Percentiles rank a stretch among this genome's conserved stretches.
Conservation (phyloP, 2,888 invertebrate genomes). For the Serrognathus titanus region DNA sequence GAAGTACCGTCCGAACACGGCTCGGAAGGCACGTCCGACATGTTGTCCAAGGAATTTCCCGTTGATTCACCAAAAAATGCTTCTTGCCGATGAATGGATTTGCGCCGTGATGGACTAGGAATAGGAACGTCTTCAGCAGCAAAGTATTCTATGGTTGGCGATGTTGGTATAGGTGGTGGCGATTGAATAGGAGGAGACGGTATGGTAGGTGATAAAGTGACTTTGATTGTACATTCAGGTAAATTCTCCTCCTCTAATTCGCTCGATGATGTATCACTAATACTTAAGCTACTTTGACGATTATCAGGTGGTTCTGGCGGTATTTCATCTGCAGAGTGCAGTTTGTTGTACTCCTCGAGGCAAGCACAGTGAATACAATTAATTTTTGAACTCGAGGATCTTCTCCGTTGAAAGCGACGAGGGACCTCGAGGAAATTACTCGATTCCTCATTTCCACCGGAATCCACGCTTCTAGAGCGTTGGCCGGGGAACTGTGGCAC, state of each 20-base stretch:
- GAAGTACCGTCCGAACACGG: conserved; percentile 47
- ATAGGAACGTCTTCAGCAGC: conserved; percentile 48
- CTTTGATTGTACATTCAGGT: conserved; percentile 59
- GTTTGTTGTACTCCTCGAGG: conserved; percentile 68
- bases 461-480: conserved; percentile 78
- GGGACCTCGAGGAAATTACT: conserved; percentile 51
- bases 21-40: conserved; percentile 50
- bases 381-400: conserved; percentile 63
- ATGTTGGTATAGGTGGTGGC: conserved; percentile 45
- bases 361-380: conserved; percentile 76
- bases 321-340: conserved; percentile 49
- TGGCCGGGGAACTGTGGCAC: conserved; percentile 67
- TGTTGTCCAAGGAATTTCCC: conserved; percentile 68
- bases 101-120: conserved; percentile 53
- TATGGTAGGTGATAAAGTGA: conserved; percentile 61
- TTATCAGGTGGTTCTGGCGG: conserved; percentile 40
- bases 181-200: conserved; percentile 50
- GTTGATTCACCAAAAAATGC: conserved; percentile 76
- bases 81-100: conserved; percentile 78
- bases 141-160: conserved; percentile 58
- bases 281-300: conserved; percentile 45
- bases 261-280: conserved; percentile 54
- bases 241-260: conserved; percentile 41
- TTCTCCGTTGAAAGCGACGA: conserved; percentile 61
- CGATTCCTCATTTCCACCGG: conserved; percentile 68